Conservation (phyloP, 1,140 invertebrate species). For the Scaptodrosophila lebanonensis region DNA sequence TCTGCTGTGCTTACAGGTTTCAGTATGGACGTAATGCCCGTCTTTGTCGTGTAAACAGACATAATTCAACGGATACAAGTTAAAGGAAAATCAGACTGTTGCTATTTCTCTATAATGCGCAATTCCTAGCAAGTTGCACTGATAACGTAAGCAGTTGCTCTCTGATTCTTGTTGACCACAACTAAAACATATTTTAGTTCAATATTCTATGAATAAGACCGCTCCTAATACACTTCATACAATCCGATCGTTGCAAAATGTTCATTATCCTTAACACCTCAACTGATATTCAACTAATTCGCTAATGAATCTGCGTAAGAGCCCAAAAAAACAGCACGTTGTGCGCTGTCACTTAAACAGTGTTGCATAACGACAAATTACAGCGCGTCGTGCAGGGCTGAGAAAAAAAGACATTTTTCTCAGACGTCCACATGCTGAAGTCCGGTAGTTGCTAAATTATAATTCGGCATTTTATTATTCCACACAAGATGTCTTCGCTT, state of each 20-base stretch:
- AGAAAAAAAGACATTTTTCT: too few relatives aligned
- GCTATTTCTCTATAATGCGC: slow-evolving; percentile 29
- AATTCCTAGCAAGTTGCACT: too few relatives aligned
- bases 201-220: slow-evolving; percentile 27
- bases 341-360: slow-evolving; percentile 16
- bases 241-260: slow-evolving; percentile 11
- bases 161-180: too few relatives aligned
- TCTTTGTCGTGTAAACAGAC: slow-evolving; percentile 62
- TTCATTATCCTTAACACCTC: slow-evolving; percentile 28
- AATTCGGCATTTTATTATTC: slow-evolving; percentile 3
- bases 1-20: slow-evolving; percentile 51
- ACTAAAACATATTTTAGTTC: too few relatives aligned
- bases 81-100: neutral
- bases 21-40: slow-evolving; percentile 57
- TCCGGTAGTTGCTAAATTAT: too few relatives aligned
- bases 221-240: slow-evolving; percentile 13
- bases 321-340: slow-evolving; percentile 43
- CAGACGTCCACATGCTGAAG: too few relatives aligned
- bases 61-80: slow-evolving; percentile 5
- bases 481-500: slow-evolving; percentile 44
- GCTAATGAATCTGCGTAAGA: slow-evolving; percentile 2
- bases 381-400: too few relatives aligned
- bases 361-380: too few relatives aligned
- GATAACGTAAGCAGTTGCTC: too few relatives aligned
- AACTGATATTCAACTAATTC: slow-evolving; percentile 3